Evolutionary conservation across 2,888 invertebrate genomes (phyloP).

Genomic region (Doris montereyensis): DNA sequence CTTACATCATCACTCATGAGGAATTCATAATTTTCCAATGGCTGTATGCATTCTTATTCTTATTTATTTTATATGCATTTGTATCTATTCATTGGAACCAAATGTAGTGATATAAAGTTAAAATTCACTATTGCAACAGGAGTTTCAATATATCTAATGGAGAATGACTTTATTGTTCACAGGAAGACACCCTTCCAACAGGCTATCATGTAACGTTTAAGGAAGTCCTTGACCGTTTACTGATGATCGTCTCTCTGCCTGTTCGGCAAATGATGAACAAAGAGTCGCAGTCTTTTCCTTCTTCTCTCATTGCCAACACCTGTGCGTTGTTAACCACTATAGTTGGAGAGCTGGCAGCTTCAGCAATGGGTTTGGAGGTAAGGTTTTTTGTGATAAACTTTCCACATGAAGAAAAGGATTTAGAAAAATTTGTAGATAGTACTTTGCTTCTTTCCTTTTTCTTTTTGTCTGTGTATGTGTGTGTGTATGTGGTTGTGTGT

Average conservation of each 20-base stretch:
- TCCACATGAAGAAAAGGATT: too few species aligned
- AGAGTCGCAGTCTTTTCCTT: conserved; percentile 73
- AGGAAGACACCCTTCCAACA: conserved; percentile 53
- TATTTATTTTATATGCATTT: too few species aligned
- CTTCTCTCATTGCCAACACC: conserved; percentile 74
- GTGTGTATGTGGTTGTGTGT: too few species aligned
- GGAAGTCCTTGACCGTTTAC: conserved; percentile 86
- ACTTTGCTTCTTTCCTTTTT: background rate
- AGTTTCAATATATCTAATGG: too few species aligned
- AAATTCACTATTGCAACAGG: too few species aligned
- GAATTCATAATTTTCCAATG: too few species aligned
- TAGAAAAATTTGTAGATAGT: background rate
- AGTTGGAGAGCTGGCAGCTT: conserved; percentile 87
- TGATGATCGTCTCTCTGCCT: conserved; percentile 87
- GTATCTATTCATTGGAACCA: too few species aligned
- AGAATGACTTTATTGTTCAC: too few species aligned
- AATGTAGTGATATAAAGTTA: too few species aligned
- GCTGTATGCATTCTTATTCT: too few species aligned
- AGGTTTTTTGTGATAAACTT: conserved; percentile 58
- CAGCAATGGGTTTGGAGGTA: conserved; percentile 83
- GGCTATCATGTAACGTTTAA: conserved; percentile 79
- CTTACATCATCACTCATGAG: too few species aligned
- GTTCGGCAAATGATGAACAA: conserved; percentile 78
- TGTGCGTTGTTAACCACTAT: conserved; percentile 81
- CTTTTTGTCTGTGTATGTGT: too few species aligned